Evolutionary conservation across 2,113 vertebrate genomes (phyloP), one percentile per base, ranked within the genome.

Genomic region (Melanocharis versteri): DNA sequence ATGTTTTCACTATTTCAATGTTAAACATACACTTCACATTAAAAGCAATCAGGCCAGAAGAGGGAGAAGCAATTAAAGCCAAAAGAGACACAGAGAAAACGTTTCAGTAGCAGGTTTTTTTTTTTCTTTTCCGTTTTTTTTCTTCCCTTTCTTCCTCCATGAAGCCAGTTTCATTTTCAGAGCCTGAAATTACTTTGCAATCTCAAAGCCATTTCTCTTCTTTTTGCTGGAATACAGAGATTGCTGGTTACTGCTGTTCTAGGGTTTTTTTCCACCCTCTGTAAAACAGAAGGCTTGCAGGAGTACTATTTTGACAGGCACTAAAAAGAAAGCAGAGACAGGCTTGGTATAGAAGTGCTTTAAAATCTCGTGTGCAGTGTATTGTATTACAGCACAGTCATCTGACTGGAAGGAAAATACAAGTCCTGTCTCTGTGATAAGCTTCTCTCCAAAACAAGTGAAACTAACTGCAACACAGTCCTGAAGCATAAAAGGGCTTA

Each of bases 201-300:
- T 93, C 64, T 81, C 64, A 77, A 88, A 95, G 45, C n/a, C 35
- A 83, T 72, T 85, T 93, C 69, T 78, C 16, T 56, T 62, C 19
- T 86, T 83, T 92, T 33, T 89, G 62, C 65, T 90, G 69, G 60
- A 92, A 89, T 84, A 83, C 45, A 86, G 72, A 83, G 62, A 89
- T 56, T 94, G 47, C 50, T 87, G 60, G 47, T 62, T 93, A 76
- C 14, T 71, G 45, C 35, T 88, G 47, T 70, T 93, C 19, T 77
- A 50, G 71, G 24, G 20, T 7, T 39, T 81, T 93, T 90, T 85
- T 85, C 50, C 37, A 57, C 50, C 11, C 79, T 72, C 69, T 68
- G 44, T 51, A 71, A 95, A 92, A 78, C 88, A 93, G 69, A 89
- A 89, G 76, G 65, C 39, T 94, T 90, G 68, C 85, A 92, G 57